Evolutionary conservation across 1,140 invertebrate genomes (phyloP).

Genomic region (Papilio machaon): DNA sequence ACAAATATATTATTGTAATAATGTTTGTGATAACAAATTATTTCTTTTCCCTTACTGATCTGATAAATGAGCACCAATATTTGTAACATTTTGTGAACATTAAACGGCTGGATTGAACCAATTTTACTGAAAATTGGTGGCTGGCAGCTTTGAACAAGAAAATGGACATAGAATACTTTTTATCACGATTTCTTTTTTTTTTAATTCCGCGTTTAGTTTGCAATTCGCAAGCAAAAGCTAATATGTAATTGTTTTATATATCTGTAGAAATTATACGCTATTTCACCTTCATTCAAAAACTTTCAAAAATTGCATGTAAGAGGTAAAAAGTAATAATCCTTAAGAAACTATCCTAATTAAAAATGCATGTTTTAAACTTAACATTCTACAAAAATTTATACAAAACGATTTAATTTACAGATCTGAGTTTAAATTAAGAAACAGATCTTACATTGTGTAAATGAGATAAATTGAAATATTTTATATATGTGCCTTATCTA

Average conservation of each 20-base stretch:
- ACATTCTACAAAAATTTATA: neutral
- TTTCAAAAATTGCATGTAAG: neutral
- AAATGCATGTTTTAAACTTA: neutral
- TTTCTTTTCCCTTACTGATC: neutral
- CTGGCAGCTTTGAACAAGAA: no score
- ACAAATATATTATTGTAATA: neutral
- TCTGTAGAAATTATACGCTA: no score
- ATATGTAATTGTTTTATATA: no score
- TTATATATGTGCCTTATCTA: slow-evolving; percentile 42
- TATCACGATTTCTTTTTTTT: no score
- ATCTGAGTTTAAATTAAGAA: slow-evolving; percentile 1
- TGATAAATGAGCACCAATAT: neutral
- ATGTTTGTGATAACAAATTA: neutral
- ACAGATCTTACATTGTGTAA: slow-evolving; percentile 18
- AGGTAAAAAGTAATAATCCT: neutral
- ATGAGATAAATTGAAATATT: slow-evolving; percentile 23
- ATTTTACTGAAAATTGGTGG: no score
- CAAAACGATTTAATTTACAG: neutral
- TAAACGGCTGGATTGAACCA: neutral
- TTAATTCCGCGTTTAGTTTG: no score
- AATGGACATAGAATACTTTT: no score
- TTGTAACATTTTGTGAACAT: neutral
- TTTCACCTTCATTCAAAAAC: neutral
- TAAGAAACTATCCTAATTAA: neutral
- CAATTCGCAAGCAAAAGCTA: no score